phyloP scores from a whole-genome alignment of 2,113 vertebrate genomes.

The Tetrao urogallus region DNA sequence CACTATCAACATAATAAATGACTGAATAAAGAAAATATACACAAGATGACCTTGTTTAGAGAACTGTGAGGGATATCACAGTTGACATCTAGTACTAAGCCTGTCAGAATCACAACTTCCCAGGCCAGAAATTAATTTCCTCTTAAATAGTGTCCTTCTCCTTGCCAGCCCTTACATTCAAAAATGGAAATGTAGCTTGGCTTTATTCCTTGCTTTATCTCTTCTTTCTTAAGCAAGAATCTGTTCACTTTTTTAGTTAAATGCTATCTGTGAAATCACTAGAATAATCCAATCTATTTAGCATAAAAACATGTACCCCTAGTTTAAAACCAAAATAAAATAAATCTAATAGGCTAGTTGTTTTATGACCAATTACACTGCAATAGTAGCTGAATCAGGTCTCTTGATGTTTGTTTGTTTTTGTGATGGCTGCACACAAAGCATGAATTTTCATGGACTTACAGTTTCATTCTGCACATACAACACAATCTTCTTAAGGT shows the following conservation, averaged over 20 bases:
- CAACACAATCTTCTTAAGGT: not conserved
- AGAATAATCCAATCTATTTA: slow-evolving; percentile 7
- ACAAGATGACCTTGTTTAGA: slow-evolving; percentile 11
- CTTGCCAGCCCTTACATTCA: not conserved
- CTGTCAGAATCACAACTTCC: not conserved
- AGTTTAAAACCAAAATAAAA: not conserved
- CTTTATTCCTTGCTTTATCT: not conserved
- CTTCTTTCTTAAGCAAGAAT: not conserved
- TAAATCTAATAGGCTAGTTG: not conserved
- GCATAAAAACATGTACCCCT: not conserved
- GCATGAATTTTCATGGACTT: not conserved
- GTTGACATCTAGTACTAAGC: not conserved
- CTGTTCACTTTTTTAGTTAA: not conserved
- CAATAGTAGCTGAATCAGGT: not conserved
- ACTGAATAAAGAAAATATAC: not conserved
- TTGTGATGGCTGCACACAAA: not conserved
- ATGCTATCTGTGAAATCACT: slow-evolving; percentile 7
- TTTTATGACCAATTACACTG: slow-evolving; percentile 4
- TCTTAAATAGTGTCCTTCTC: not conserved
- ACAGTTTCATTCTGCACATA: not conserved
- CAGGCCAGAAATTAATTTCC: not conserved
- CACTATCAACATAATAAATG: not conserved
- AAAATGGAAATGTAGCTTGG: slow-evolving; percentile 17
- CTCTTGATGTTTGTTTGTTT: not conserved
- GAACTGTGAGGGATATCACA: not conserved